Base-by-base conservation (phyloP, 2,888 invertebrate genomes). In the Asteroscopus sphinx region DNA sequence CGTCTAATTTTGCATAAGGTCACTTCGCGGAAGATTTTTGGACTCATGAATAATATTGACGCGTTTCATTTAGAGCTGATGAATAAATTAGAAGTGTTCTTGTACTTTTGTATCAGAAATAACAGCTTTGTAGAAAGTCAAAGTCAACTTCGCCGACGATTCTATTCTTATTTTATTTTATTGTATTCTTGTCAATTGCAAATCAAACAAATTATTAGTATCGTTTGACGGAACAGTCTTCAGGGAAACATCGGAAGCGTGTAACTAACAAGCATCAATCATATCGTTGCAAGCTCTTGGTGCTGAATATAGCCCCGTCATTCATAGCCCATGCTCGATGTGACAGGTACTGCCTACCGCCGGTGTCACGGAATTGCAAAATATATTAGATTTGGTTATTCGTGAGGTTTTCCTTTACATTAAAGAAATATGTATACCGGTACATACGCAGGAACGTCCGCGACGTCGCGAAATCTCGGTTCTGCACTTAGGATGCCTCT, bases 1-100 rank as follows among this genome's bases (percentile, higher is more conserved):
- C 57, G 52, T 63, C 63, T 73, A 74, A 77, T 76, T 77, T 73
- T 74, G 72, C 70, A 64, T 56, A 59, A 56, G 60, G 47, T 64
- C 30, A 26, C 30, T 51, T 30, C 8, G 36, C 8, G 16, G 28
- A 63, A 41, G n/a, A 41, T 41, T 45, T 6, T 28, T 15, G 12
- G 12, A 13, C 6, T 13, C 39, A 32, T 68, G 15, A 68, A 51
- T 51, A 45, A 39, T 39, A 26, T 16, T 25, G 4, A n/a, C 33
- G 11, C 26, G 13, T 12, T 41, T n/a, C 12, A 8, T 26, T 12
- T 5, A 32, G 3, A 6, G 11, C 7, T 13, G 25, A 25, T 25
- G 25, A 25, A 28, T 9, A 9, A 28, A 28, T 11, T 1, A 28
- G 1, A 4, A 28, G 9, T 28, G 4, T 5, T 7, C 9, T 28